These are phyloP conservation scores for Trissolcus japonicus DNA, from an alignment of 2,888 invertebrate species.

Conservation along the genomic window DNA sequence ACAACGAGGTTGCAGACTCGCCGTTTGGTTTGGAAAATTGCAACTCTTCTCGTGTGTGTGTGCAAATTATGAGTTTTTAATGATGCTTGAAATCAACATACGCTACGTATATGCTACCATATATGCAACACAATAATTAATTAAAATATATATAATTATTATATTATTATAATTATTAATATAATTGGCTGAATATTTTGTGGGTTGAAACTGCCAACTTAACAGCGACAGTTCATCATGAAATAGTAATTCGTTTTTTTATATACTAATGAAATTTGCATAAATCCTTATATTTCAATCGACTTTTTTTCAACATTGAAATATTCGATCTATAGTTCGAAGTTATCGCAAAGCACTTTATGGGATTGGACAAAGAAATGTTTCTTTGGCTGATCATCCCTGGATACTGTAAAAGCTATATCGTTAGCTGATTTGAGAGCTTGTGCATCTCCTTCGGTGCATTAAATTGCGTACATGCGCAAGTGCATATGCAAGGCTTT, in stretches of 20 bases:
- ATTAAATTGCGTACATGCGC: constrained; percentile 60
- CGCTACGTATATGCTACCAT: too few relatives aligned
- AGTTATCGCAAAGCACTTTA: constrained; percentile 29
- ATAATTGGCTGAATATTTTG: too few relatives aligned
- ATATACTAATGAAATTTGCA: background rate
- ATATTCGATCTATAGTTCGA: background rate
- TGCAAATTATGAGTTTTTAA: background rate
- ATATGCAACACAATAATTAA: too few relatives aligned
- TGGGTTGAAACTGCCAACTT: too few relatives aligned
- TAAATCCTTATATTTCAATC: background rate
- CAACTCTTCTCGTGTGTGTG: constrained; percentile 1
- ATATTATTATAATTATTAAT: too few relatives aligned
- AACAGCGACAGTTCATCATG: too few relatives aligned
- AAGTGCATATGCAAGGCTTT: constrained; percentile 56
- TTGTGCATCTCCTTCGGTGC: constrained; percentile 50
- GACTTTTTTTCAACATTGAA: background rate
- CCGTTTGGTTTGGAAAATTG: constrained; percentile 36
- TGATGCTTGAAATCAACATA: too few relatives aligned
- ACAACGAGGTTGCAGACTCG: constrained; percentile 37
- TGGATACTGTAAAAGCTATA: constrained; percentile 54
- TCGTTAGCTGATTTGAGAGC: constrained; percentile 43
- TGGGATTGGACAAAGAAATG: constrained; percentile 49
- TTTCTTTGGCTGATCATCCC: constrained; percentile 36
- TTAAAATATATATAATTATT: too few relatives aligned
- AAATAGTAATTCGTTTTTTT: too few relatives aligned